phyloP scores from a whole-genome alignment of 1,140 invertebrate genomes.

The Ooceraea biroi region DNA sequence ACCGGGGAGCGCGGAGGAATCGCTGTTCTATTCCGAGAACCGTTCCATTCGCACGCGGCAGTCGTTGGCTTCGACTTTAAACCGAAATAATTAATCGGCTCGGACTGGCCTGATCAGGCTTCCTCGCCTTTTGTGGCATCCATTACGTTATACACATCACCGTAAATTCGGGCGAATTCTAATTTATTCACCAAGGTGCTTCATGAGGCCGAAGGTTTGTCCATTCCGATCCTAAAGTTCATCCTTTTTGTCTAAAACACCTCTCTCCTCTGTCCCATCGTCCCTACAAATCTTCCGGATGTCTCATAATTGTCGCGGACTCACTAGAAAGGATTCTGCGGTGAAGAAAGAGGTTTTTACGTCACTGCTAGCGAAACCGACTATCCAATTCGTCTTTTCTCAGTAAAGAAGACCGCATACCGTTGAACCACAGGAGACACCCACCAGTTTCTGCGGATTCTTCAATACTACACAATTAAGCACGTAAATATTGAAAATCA shows the following conservation, averaged over 20 bases:
- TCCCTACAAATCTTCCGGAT: conserved; percentile 76
- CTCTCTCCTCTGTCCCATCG: conserved; percentile 41
- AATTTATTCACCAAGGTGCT: conserved; percentile 83
- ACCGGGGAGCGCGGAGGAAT: conserved; percentile 63
- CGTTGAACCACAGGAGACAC: not conserved
- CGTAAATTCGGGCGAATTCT: conserved; percentile 83
- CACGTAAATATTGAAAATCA: not conserved
- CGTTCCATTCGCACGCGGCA: conserved; percentile 62
- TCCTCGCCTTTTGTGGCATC: conserved; percentile 77
- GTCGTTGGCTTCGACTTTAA: conserved; percentile 80
- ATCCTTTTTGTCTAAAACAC: conserved; percentile 54
- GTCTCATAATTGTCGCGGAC: conserved; percentile 78
- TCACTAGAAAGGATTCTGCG: conserved; percentile 33
- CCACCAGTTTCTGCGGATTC: not conserved
- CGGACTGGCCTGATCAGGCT: conserved; percentile 64
- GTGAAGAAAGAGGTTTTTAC: conserved; percentile 61
- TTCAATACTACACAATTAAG: conserved; percentile 1
- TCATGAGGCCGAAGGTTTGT: conserved; percentile 74
- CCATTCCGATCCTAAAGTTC: conserved; percentile 60
- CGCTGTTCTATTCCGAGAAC: conserved; percentile 77
- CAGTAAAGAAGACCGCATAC: not conserved
- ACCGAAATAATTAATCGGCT: conserved; percentile 85
- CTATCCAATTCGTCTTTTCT: not conserved
- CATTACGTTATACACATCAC: conserved; percentile 85
- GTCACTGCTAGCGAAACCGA: conserved; percentile 4